Percentiles rank a stretch among this genome's conserved stretches.
Conservation (phyloP, 1,140 invertebrate genomes). For the Diabrotica virgifera region DNA sequence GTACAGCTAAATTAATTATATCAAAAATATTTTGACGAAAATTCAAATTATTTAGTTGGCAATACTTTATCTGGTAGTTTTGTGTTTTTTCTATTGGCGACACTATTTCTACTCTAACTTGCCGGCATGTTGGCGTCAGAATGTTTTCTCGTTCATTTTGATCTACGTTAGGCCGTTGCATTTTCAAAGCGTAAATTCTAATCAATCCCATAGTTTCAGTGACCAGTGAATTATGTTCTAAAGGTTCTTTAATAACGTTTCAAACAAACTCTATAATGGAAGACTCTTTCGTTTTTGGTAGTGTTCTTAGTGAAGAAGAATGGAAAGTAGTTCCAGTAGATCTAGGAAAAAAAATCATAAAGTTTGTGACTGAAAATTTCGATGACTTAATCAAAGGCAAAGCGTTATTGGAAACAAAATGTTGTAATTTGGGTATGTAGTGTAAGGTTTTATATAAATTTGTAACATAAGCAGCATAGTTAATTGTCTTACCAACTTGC, state of each 20-base stretch:
- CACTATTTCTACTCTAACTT: background rate
- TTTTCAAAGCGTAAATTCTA: background rate
- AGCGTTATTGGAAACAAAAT: constrained; percentile 62
- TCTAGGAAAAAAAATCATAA: constrained; percentile 58
- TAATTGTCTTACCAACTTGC: no score
- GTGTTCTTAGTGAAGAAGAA: constrained; percentile 48
- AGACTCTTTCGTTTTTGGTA: constrained; percentile 31
- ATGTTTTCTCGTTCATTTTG: background rate
- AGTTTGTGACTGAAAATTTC: constrained; percentile 61
- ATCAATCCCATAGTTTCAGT: background rate
- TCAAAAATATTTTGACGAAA: no score
- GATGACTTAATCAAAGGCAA: constrained; percentile 68
- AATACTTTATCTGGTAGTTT: background rate
- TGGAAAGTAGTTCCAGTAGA: constrained; percentile 50
- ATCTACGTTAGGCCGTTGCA: background rate
- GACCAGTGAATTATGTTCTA: background rate
- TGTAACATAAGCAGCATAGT: no score
- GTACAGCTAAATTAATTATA: no score
- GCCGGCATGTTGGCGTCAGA: constrained; percentile 16
- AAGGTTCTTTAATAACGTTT: background rate
- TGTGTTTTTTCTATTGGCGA: background rate
- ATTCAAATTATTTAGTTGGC: no score
- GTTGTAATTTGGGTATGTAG: constrained; percentile 57
- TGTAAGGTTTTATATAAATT: background rate
- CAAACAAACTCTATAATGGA: constrained; percentile 23